A percentile compares a stretch with the other conserved stretches of the same genome.
These are phyloP conservation scores for Nerophis lumbriciformis DNA, from an alignment of 2,113 vertebrate species.

Conservation along the genomic window DNA sequence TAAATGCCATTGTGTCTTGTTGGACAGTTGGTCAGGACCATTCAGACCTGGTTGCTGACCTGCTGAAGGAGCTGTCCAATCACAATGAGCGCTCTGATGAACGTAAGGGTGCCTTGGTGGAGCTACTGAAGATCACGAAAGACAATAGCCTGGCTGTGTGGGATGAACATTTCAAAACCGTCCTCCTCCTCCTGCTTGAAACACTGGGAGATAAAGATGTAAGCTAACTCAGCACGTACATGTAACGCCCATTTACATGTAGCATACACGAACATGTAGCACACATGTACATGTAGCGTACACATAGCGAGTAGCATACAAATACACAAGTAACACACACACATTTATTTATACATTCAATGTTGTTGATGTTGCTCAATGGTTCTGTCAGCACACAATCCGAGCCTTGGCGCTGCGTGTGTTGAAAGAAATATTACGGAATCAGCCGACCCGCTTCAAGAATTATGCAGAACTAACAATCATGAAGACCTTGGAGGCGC, in stretches of 20 bases:
- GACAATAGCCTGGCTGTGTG: constrained; percentile 93
- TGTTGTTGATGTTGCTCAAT: too few relatives aligned
- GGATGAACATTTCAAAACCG: constrained; percentile 98
- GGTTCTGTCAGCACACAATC: constrained; percentile 83
- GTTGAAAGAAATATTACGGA: constrained; percentile 93
- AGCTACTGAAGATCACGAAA: constrained; percentile 91
- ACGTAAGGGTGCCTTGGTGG: constrained; percentile 87
- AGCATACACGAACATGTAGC: background rate
- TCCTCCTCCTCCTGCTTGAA: constrained; percentile 92
- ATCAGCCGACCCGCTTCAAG: constrained; percentile 94
- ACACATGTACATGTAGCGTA: background rate
- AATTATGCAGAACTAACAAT: constrained; percentile 97
- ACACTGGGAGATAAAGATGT: constrained; percentile 97
- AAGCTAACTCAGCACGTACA: constrained; percentile 10
- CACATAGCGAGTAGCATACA: too few relatives aligned
- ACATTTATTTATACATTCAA: too few relatives aligned
- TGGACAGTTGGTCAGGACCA: constrained; percentile 80
- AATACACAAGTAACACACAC: too few relatives aligned
- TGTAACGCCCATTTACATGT: background rate
- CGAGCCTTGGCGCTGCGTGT: constrained; percentile 88
- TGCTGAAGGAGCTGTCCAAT: constrained; percentile 96
- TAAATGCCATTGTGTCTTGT: background rate
- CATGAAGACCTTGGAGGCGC: constrained; percentile 98
- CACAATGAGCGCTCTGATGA: constrained; percentile 95
- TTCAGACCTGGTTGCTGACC: constrained; percentile 92